Evolutionary conservation across 2,888 invertebrate species (phyloP), one percentile per base, ranked within the genome.

Genomic region (Idaea dimidiata): DNA sequence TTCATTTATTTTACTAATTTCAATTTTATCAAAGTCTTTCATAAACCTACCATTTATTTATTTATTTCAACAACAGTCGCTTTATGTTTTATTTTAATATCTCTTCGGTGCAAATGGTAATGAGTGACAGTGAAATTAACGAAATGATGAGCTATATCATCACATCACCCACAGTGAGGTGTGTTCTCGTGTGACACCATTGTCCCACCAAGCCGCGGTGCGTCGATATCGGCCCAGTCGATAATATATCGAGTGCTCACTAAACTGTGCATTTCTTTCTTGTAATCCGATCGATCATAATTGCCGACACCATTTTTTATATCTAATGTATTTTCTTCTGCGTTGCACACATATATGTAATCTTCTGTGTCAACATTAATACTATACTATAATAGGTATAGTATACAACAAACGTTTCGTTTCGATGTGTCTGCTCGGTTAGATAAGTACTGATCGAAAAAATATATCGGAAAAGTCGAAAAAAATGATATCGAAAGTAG

Each of bases 81-180:
- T 57, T 66, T 66, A 71, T 65, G 64, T 70, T 70, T 66, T 67
- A 56, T 60, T 62, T 70, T 72, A 70, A 71, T 71, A 62, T 53
- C 66, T 63, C 65, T 74, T 76, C 73, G 68, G 77, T 82, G 82
- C 78, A 72, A 76, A 82, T 79, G 77, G 76, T 72, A 80, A 73
- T 73, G 71, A 57, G 72, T 81, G 80, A 64, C 58, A 53, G 79
- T 79, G 83, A 24, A 24, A 76, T 68, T 62, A 66, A 55, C 17
- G 55, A n/a, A 53, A 8, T 71, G 65, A 63, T 70, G 62, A 66
- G 67, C 73, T 68, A 72, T 68, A 24, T 24, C 24, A 73, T 74
- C 71, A 69, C 24, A 73, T 74, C 71, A 69, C 69, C 72, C 72
- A 66, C 68, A 62, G 61, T 74, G 74, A 75, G 81, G 79, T 80